phyloP scores from a whole-genome alignment of 2,113 vertebrate genomes.

The Xenotilapia caudafasciata region DNA sequence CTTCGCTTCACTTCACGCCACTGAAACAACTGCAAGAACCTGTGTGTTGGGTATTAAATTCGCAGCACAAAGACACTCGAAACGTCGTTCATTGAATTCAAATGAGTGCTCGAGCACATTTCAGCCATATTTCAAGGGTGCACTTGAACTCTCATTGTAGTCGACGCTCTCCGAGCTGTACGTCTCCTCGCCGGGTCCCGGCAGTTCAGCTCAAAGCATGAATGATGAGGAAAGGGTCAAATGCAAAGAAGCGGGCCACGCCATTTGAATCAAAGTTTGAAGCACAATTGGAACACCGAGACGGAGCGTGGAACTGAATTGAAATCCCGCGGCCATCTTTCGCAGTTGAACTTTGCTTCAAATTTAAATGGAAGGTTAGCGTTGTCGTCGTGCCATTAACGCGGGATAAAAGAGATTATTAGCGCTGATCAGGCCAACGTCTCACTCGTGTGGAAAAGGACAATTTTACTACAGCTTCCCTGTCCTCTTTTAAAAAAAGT shows the following conservation, averaged over 20 bases:
- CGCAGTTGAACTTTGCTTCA: constrained; percentile 67
- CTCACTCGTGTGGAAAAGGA: constrained; percentile 62
- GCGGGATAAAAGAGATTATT: constrained; percentile 71
- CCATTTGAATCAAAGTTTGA: constrained; percentile 61
- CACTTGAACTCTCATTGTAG: constrained; percentile 53
- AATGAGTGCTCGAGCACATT: constrained; percentile 45
- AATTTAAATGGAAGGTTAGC: constrained; percentile 67
- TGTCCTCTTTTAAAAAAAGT: constrained; percentile 63
- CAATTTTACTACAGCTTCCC: constrained; percentile 53
- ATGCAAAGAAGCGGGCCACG: constrained; percentile 40
- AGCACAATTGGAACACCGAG: constrained; percentile 49
- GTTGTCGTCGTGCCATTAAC: constrained; percentile 63
- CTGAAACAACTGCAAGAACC: background rate
- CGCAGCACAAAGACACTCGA: constrained; percentile 25
- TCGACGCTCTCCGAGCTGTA: constrained; percentile 19
- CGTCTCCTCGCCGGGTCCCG: constrained; percentile 20
- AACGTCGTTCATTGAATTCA: constrained; percentile 37
- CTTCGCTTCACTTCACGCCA: background rate
- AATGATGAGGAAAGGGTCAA: constrained; percentile 62
- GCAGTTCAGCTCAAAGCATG: constrained; percentile 48
- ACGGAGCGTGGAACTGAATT: constrained; percentile 20
- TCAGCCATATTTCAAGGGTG: constrained; percentile 52
- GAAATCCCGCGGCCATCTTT: constrained; percentile 52
- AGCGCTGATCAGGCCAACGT: constrained; percentile 62
- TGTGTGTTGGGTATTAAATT: constrained; percentile 13